These are phyloP conservation scores for Otolemur crassicaudatus DNA, from an alignment of 2,797 vertebrate species.

Conservation along the genomic window DNA sequence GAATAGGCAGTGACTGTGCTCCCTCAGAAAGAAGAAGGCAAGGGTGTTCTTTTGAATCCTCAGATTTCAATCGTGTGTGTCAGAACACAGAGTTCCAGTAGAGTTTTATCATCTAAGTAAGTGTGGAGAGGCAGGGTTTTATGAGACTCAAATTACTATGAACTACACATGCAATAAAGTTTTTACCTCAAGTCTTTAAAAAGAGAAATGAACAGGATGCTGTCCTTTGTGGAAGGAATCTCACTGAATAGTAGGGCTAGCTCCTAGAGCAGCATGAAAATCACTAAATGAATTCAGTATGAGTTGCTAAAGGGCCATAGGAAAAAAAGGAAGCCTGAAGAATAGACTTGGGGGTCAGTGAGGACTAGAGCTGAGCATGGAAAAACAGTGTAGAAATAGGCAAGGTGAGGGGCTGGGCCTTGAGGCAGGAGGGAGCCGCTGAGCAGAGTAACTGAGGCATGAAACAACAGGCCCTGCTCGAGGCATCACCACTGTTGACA, in stretches of 20 bases:
- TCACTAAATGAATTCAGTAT: background rate
- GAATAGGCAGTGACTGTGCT: background rate
- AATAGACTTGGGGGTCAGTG: background rate
- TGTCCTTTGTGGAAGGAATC: background rate
- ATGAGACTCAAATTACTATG: background rate
- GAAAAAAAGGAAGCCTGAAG: background rate
- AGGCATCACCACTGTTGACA: background rate
- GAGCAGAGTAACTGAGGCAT: background rate
- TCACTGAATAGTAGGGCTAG: background rate
- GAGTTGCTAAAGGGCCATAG: background rate
- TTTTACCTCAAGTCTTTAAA: constrained; percentile 28
- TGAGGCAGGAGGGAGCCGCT: background rate
- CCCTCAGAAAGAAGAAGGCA: background rate
- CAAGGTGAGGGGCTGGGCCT: background rate
- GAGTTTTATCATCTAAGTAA: background rate
- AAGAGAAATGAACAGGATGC: background rate
- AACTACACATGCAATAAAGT: background rate
- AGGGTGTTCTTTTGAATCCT: background rate
- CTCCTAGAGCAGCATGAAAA: background rate
- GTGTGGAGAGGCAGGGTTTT: background rate
- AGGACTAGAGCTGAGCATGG: background rate
- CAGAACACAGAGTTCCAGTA: background rate
- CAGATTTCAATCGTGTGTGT: background rate
- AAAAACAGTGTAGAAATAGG: background rate
- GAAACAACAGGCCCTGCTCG: background rate